Evolutionary conservation across 2,113 vertebrate genomes (phyloP).

Genomic region (Tachuris rubrigastra): DNA sequence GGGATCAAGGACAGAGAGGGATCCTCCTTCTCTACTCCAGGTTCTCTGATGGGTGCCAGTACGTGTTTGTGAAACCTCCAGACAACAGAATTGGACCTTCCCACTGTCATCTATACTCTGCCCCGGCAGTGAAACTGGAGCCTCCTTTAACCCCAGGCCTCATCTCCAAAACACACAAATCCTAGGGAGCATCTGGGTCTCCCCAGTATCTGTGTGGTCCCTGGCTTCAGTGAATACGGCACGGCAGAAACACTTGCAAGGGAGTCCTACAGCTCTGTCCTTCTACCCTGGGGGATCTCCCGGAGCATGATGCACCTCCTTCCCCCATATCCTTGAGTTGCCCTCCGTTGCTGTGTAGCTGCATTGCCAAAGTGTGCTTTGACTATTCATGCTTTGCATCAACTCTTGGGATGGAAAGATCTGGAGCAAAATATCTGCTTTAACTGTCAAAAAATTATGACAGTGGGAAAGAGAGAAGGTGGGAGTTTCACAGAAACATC

Average conservation of each 20-base stretch:
- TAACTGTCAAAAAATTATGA: background rate
- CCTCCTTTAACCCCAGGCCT: background rate
- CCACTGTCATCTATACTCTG: background rate
- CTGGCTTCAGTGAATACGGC: background rate
- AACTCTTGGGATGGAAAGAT: background rate
- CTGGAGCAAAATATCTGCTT: background rate
- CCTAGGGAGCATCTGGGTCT: background rate
- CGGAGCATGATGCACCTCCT: background rate
- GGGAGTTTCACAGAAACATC: background rate
- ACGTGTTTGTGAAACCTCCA: background rate
- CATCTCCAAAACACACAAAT: background rate
- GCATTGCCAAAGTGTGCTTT: background rate
- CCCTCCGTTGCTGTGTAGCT: background rate
- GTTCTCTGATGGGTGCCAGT: background rate
- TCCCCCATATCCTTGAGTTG: background rate
- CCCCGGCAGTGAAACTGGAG: background rate
- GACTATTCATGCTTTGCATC: background rate
- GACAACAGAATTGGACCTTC: background rate
- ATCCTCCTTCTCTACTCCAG: background rate
- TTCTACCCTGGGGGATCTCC: background rate
- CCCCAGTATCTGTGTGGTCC: background rate
- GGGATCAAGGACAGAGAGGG: background rate
- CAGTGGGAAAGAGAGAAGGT: background rate
- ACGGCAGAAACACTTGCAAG: fast-evolving
- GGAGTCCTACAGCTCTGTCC: background rate